Percentiles rank a stretch among this genome's conserved stretches.
phyloP scores from a whole-genome alignment of 2,797 vertebrate genomes.

The Halcyon chelicuti region DNA sequence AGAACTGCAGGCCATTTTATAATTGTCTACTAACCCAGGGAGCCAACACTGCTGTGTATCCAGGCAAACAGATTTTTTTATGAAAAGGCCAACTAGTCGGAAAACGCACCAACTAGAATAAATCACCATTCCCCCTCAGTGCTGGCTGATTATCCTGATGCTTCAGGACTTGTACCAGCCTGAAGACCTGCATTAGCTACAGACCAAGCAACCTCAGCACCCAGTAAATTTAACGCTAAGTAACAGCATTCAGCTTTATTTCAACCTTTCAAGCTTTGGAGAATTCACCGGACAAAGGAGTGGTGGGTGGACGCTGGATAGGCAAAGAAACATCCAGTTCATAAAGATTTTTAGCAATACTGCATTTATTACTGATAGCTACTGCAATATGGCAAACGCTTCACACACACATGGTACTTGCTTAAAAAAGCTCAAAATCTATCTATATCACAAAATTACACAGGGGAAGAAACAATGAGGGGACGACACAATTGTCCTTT shows the following conservation, averaged over 20 bases:
- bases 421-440: not conserved
- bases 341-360: not conserved
- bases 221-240: not conserved
- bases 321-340: not conserved
- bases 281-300: not conserved
- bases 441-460: not conserved
- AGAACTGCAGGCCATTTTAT: conserved; percentile 51
- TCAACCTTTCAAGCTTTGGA: not conserved
- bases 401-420: not conserved
- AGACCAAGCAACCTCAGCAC: not conserved
- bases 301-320: not conserved
- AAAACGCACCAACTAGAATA: conserved; percentile 42
- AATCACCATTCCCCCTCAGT: not conserved
- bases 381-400: not conserved
- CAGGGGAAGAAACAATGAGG: not conserved
- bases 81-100: conserved; percentile 15
- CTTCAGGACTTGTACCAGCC: not conserved
- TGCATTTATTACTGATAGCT: not conserved
- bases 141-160: not conserved
- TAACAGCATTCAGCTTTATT: not conserved
- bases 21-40: conserved; percentile 48
- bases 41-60: conserved; percentile 11
- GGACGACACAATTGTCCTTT: not conserved
- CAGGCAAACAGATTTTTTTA: conserved; percentile 45
- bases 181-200: not conserved